Evolutionary conservation across 2,797 vertebrate genomes (phyloP), one percentile per base, ranked within the genome.

Genomic region (Chanos chanos): DNA sequence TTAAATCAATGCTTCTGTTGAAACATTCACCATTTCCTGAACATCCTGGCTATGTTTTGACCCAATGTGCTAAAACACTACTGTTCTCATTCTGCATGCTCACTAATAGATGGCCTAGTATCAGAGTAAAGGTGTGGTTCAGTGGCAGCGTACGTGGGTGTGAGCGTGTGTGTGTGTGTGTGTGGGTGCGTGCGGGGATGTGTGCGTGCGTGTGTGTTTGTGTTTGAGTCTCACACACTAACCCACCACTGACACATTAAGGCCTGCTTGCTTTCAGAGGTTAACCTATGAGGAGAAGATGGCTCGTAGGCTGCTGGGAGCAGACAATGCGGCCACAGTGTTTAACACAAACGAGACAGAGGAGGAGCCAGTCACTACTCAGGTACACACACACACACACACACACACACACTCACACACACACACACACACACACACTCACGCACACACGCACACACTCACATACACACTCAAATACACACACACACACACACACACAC

Each of bases 241-340:
- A 90, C 83, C 71, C 52, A 1, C 24, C 33, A 56, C 70, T 77
- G 50, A 76, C 68, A 60, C 53, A 77, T 68, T 80, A 75, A 78
- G 57, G 68, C 72, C 57, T 66, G 74, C 68, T 66, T 90, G 81
- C 83, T 75, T 86, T 71, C 89, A 98, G 96, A 96, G 83, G 82
- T 81, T 99, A 88, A 99, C 96, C 0, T 99, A 99, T 36, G 97
- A 99, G 71, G 97, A 98, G 83, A 97, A 98, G 88, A 99, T 99
- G 94, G 96, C 97, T 64, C 95, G 96, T 53, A 89, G 97, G 33
- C 84, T 99, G 62, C 89, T 99, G 70, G 97, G 96, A 41, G 95
- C 94, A 4, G 94, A 97, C 87, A 98, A 87, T 5, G 95, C 93
- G 19, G 93, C 94, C 73, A 95, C 92, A 21, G 94, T 98, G 71